phyloP scores from a whole-genome alignment of 2,113 vertebrate species.

The Sapayoa aenigma region DNA sequence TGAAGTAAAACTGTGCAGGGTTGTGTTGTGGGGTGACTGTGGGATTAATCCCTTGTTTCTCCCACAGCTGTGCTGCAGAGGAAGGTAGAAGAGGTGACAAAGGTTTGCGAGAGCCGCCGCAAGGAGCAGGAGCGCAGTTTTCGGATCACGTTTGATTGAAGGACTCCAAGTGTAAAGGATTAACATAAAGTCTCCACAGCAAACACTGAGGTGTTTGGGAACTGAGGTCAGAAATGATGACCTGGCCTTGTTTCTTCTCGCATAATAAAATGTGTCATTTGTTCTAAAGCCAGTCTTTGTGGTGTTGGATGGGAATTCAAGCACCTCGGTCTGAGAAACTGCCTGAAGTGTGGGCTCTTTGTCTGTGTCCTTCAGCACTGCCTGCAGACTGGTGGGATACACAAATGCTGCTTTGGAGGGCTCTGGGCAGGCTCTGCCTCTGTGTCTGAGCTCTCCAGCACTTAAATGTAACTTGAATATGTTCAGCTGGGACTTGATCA shows the following conservation, averaged over 20 bases:
- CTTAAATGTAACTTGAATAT: rapidly evolving
- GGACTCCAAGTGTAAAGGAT: no score
- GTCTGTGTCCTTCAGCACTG: neutral
- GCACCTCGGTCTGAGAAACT: neutral
- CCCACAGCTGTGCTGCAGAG: conserved; percentile 83
- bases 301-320: neutral
- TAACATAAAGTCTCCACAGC: neutral
- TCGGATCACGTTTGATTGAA: conserved; percentile 83
- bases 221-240: neutral
- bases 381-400: neutral
- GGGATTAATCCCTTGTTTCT: neutral
- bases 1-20: no score
- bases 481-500: rapidly evolving
- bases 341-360: neutral
- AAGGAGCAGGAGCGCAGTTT: conserved; percentile 95
- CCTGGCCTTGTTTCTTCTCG: neutral
- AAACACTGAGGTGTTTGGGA: neutral
- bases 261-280: neutral
- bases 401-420: neutral
- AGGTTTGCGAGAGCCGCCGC: conserved; percentile 87
- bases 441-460: rapidly evolving
- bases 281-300: neutral
- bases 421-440: neutral
- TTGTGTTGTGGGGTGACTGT: neutral
- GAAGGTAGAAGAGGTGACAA: conserved; percentile 92